phyloP scores from a whole-genome alignment of 2,888 invertebrate species.

The Deroplatys truncata region DNA sequence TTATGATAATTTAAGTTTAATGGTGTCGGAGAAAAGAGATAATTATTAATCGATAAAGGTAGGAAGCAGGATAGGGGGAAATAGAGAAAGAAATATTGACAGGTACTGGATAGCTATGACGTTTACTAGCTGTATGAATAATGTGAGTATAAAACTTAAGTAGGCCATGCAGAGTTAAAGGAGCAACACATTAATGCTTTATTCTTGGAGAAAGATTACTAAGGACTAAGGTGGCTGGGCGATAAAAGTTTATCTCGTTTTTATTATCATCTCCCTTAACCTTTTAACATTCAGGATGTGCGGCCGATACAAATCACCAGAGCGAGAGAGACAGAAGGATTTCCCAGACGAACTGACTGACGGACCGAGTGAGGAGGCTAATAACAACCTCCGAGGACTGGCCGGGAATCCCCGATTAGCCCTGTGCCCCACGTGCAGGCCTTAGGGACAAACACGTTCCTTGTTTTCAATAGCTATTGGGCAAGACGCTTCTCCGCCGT shows the following conservation, averaged over 20 bases:
- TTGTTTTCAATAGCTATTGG: neutral
- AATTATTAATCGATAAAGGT: too few species aligned
- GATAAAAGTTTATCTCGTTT: neutral
- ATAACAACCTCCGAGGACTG: neutral
- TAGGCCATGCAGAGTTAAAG: too few species aligned
- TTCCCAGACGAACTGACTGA: neutral
- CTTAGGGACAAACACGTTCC: neutral
- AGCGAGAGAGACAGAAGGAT: neutral
- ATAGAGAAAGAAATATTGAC: too few species aligned
- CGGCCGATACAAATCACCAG: neutral
- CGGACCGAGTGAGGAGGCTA: neutral
- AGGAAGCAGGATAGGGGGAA: too few species aligned
- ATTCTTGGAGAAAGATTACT: neutral
- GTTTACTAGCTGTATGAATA: too few species aligned
- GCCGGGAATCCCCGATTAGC: neutral
- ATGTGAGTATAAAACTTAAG: too few species aligned
- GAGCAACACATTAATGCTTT: too few species aligned
- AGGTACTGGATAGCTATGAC: too few species aligned
- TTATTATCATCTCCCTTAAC: neutral
- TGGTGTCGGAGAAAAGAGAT: too few species aligned
- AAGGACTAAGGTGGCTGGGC: neutral
- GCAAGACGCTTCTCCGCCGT: too few species aligned
- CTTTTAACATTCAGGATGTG: neutral
- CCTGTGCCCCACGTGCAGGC: neutral
- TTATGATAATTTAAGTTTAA: too few species aligned